Percentiles rank a stretch among this genome's conserved stretches.
Conservation (phyloP, 2,113 vertebrate species). For the Callopanchax toddi region DNA sequence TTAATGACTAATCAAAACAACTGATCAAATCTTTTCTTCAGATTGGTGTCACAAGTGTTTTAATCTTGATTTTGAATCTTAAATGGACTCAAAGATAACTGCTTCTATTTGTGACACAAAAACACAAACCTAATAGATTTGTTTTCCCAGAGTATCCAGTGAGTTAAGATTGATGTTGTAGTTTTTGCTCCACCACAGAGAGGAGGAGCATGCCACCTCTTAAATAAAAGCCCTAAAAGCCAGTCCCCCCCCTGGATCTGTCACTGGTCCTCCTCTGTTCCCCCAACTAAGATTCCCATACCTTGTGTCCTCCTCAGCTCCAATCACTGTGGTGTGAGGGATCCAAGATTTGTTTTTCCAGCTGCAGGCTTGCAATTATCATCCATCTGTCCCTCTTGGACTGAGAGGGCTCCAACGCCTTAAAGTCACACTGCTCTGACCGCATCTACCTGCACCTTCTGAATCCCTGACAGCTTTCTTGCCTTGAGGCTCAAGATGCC, state of each 20-base stretch:
- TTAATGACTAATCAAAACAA: too few species aligned
- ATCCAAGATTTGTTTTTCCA: slow-evolving; percentile 40
- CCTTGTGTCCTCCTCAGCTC: slow-evolving; percentile 54
- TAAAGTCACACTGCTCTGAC: slow-evolving; percentile 38
- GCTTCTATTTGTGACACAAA: background rate
- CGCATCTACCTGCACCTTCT: slow-evolving; percentile 49
- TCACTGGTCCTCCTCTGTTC: slow-evolving; percentile 62
- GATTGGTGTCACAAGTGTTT: too few species aligned
- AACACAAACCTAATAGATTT: background rate
- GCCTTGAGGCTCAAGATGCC: slow-evolving; percentile 81
- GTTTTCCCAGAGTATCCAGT: background rate
- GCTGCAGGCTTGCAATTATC: slow-evolving; percentile 12
- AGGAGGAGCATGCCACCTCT: slow-evolving; percentile 73
- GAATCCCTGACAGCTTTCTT: slow-evolving; percentile 43
- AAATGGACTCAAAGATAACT: background rate
- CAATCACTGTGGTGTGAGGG: slow-evolving; percentile 60
- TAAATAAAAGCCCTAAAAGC: slow-evolving; percentile 79
- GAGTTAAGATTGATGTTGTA: slow-evolving; percentile 40
- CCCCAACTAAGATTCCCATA: slow-evolving; percentile 59
- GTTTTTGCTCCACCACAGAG: slow-evolving; percentile 33
- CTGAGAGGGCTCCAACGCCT: slow-evolving; percentile 42
- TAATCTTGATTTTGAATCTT: too few species aligned
- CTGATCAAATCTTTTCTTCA: too few species aligned
- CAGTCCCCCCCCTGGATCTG: slow-evolving; percentile 71
- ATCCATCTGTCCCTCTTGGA: slow-evolving; percentile 48